These are phyloP conservation scores for Gymnarchus niloticus DNA, from an alignment of 2,113 vertebrate genomes.

Conservation along the genomic window DNA sequence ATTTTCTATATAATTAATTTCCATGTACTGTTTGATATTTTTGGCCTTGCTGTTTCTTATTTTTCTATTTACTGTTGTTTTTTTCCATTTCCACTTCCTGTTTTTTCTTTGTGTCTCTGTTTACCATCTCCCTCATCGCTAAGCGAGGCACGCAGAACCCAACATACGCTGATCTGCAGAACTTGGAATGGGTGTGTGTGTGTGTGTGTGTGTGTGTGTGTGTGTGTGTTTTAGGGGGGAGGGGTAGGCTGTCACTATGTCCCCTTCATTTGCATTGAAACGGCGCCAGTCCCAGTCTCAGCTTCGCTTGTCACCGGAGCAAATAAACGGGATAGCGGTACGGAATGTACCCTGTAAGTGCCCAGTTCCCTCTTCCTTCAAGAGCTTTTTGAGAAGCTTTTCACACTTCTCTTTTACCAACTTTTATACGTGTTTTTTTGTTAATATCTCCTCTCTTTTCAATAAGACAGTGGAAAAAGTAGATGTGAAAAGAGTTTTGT, in stretches of 20 bases:
- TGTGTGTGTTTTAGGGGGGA: not conserved
- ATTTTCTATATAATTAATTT: constrained; percentile 13
- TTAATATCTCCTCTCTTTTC: not conserved
- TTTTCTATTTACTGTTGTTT: not conserved
- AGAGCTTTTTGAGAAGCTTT: not conserved
- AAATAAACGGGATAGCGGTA: not conserved
- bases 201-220: constrained; percentile 15
- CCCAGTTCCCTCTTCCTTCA: not conserved
- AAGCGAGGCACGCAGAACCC: not conserved
- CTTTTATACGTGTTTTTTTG: constrained; percentile 6
- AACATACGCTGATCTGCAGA: not conserved
- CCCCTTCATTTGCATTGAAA: constrained; percentile 5
- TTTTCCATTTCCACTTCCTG: not conserved
- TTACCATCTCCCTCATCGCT: not conserved
- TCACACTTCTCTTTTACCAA: not conserved
- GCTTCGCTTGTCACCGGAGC: not conserved
- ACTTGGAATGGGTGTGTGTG: not conserved
- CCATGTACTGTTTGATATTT: not conserved
- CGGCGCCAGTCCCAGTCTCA: not conserved
- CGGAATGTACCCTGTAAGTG: not conserved
- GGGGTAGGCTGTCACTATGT: not conserved
- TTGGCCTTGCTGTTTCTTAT: too few species aligned
- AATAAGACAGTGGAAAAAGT: not conserved
- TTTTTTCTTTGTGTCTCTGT: constrained; percentile 4
- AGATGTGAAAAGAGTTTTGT: not conserved